Conservation (phyloP, 37 sponge, comb jelly and placozoan species). For the Mnemiopsis leidyi region DNA sequence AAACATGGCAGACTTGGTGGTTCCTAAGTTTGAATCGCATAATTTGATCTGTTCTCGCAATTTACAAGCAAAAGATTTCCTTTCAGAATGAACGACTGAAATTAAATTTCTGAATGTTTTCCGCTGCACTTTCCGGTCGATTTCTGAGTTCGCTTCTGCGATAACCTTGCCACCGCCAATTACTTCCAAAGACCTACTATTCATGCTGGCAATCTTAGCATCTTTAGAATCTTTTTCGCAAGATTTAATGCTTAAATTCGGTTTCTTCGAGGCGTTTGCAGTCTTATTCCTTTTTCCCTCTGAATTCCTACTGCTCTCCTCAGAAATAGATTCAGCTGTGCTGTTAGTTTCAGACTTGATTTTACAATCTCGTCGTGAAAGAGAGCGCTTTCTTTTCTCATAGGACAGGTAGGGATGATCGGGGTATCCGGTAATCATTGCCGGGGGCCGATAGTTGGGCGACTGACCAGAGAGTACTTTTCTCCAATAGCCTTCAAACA, state of each 20-base stretch:
- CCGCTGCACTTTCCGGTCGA: neutral
- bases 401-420: neutral
- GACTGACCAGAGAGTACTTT: neutral
- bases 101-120: no score
- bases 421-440: neutral
- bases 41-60: neutral
- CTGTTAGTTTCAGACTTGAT: neutral
- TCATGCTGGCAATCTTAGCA: neutral
- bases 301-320: no score
- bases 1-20: neutral
- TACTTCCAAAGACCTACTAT: no score
- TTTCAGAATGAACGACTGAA: neutral
- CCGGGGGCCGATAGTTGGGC: neutral
- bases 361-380: neutral
- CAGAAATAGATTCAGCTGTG: neutral
- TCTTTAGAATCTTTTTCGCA: neutral
- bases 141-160: neutral
- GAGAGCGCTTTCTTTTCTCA: neutral
- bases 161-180: no score
- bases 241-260: neutral
- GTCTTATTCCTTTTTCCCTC: no score
- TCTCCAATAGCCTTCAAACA: neutral
- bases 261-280: neutral
- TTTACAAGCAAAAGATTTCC: neutral
- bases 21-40: neutral